Conservation (phyloP, 2,797 vertebrate species). For the Melopsittacus undulatus region DNA sequence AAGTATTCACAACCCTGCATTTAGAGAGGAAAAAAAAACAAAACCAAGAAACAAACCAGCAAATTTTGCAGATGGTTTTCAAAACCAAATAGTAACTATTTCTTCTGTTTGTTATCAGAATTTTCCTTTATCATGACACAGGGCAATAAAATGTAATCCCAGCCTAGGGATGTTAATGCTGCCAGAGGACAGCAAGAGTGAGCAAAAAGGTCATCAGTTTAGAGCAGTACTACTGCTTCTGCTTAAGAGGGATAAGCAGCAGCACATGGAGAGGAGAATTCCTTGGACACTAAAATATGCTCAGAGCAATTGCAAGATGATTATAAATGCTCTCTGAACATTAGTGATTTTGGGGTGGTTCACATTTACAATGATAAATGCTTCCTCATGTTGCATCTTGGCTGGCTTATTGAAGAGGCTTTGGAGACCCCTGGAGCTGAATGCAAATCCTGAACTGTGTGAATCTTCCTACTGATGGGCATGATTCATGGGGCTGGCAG, state of each 20-base stretch:
- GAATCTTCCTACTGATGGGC: background rate
- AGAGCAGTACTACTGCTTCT: background rate
- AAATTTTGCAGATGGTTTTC: background rate
- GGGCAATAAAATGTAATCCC: background rate
- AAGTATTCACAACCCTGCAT: background rate
- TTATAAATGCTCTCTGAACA: background rate
- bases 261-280: background rate
- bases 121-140: background rate
- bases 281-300: background rate
- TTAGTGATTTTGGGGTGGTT: background rate
- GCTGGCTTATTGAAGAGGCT: background rate
- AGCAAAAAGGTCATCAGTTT: accelerated
- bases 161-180: background rate
- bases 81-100: background rate
- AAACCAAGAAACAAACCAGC: background rate
- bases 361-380: background rate
- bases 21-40: background rate
- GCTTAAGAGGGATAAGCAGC: background rate
- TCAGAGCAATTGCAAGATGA: background rate
- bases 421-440: background rate
- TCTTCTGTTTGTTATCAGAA: background rate
- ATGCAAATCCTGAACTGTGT: background rate
- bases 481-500: background rate
- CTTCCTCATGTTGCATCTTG: background rate
- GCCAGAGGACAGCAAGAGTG: background rate